phyloP scores from a whole-genome alignment of 1,140 invertebrate species.

The Lepidotrigona ventralis region DNA sequence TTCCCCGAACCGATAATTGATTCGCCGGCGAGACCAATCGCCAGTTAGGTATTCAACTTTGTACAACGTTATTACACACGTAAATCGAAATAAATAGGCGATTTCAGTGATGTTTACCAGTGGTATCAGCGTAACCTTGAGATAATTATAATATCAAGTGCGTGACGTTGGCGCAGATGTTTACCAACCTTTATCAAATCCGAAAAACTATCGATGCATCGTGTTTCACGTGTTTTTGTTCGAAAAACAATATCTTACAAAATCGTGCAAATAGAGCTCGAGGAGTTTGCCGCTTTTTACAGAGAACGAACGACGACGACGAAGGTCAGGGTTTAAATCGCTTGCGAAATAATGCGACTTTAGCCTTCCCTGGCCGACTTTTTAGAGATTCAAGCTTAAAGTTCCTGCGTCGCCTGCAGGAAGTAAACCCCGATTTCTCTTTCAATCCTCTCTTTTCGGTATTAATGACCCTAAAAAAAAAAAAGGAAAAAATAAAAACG shows the following conservation, averaged over 20 bases:
- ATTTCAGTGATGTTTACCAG: neutral
- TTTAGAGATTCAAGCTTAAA: slow-evolving; percentile 43
- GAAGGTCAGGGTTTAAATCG: slow-evolving; percentile 27
- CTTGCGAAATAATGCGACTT: slow-evolving; percentile 34
- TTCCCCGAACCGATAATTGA: neutral
- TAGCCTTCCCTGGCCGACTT: slow-evolving; percentile 27
- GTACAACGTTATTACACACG: neutral
- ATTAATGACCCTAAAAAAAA: neutral
- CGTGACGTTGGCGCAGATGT: neutral
- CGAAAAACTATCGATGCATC: neutral
- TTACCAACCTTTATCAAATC: neutral
- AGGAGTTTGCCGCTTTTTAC: neutral
- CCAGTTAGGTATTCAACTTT: neutral
- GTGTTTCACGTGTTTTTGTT: neutral
- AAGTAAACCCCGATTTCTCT: neutral
- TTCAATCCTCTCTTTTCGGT: too few species aligned
- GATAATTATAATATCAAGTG: neutral
- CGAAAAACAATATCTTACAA: neutral
- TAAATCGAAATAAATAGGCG: too few species aligned
- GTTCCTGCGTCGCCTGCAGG: neutral
- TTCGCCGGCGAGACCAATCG: too few species aligned
- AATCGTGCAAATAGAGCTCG: neutral
- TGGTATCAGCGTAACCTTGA: too few species aligned
- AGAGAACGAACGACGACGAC: neutral
- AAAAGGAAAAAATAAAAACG: neutral